Base-by-base conservation (phyloP, 1,140 invertebrate species). In the Conopomorpha cramerella region DNA sequence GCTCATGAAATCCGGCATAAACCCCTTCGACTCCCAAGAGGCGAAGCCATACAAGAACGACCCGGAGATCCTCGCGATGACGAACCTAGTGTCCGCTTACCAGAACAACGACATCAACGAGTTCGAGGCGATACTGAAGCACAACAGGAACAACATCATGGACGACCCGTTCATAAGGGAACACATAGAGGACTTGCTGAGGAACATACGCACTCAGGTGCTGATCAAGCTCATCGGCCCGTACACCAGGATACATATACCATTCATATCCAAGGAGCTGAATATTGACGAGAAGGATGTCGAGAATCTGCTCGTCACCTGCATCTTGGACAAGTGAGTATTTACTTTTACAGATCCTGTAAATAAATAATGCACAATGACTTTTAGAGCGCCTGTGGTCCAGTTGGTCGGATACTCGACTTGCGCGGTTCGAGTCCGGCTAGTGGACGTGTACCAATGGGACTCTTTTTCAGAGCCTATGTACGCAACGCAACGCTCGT, bases 41-140 rank as follows among this genome's bases (percentile, higher is more conserved):
- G 97, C 97, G 0, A 99, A 99, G 68, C 96, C 98, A 0, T 99
- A 99, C 60, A 98, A 98, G 79, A 99, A 99, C 74, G 96, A 99
- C 80, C 94, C 96, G 3, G 97, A 99, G 82, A 99, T 99, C 55
- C 79, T 99, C 37, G 97, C 97, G 1, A 99, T 99, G 96, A 99
- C 97, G 4, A 98, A 99, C 78, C 82, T 99, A 51, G 96, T 99
- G 10, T 92, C 92, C 65, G 94, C 96, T 12, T 99, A 99, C 77
- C 96, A 99, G 74, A 98, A 98, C 72, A 98, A 99, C 77, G 96
- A 99, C 76, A 99, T 99, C 38, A 95, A 96, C 66, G 93, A 96
- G 49, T 99, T 99, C 82, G 97, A 99, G 79, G 88, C 90, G 42
- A 99, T 99, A 54, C 74, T 99, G 30, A 92, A 95, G 60, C 89